Conservation (phyloP, 92 coral and sea anemone genomes). For the Heteractis magnifica region DNA sequence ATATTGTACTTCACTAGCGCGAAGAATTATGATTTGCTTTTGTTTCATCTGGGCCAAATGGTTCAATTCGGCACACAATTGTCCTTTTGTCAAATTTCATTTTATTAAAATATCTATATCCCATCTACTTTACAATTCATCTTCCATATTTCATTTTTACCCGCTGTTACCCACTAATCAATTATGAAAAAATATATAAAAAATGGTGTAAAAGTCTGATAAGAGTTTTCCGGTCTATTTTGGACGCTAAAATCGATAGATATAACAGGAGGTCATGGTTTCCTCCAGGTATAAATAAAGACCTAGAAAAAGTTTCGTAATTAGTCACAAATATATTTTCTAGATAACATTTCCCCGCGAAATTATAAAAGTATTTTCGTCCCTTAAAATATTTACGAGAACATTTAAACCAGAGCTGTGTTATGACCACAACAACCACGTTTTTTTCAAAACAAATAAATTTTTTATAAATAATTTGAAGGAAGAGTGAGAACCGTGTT, state of each 20-base stretch:
- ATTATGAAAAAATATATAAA: not conserved
- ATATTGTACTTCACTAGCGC: not conserved
- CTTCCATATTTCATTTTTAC: not conserved
- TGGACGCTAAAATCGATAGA: not conserved
- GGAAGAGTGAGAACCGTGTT: not conserved
- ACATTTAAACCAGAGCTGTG: not conserved
- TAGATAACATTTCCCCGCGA: not conserved
- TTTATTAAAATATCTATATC: not conserved
- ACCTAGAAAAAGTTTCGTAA: not conserved
- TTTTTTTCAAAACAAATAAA: not conserved
- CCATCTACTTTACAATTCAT: not conserved
- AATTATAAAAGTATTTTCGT: not conserved
- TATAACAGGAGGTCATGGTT: too few species aligned
- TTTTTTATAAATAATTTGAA: not conserved
- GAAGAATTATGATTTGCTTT: not conserved
- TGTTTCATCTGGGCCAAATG: not conserved
- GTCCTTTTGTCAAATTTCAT: not conserved
- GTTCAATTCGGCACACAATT: not conserved
- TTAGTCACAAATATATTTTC: not conserved
- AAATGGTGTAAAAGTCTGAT: not conserved
- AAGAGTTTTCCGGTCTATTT: not conserved
- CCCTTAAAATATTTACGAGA: not conserved
- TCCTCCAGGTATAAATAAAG: too few species aligned
- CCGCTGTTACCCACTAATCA: not conserved
- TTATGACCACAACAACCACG: constrained; percentile 2